Percentiles rank a stretch among this genome's conserved stretches.
phyloP scores from a whole-genome alignment of 2,797 vertebrate genomes.

The Scolopax bukidnonensis region DNA sequence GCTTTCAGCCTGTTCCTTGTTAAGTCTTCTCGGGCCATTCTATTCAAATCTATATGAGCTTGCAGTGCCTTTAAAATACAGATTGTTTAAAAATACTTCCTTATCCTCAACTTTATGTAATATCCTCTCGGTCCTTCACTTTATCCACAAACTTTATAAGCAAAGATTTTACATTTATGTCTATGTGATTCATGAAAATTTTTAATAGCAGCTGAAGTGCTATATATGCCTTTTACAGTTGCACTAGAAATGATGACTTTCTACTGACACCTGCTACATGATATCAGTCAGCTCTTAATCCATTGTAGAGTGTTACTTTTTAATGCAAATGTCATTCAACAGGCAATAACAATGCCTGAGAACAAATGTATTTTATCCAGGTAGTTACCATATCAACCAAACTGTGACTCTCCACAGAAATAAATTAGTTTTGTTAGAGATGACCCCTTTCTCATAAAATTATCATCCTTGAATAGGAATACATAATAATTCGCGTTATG shows the following conservation, averaged over 20 bases:
- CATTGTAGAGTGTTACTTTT: neutral
- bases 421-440: conserved; percentile 11
- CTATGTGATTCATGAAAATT: neutral
- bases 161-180: neutral
- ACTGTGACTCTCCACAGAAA: neutral
- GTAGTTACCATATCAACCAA: conserved; percentile 46
- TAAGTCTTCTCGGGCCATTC: neutral
- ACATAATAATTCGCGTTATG: neutral
- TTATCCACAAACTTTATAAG: neutral
- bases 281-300: conserved; percentile 25
- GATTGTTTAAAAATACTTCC: neutral
- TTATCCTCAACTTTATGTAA: neutral
- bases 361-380: neutral
- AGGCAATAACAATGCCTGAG: neutral
- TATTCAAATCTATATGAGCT: neutral
- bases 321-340: conserved; percentile 28
- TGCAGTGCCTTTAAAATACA: neutral
- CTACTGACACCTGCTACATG: conserved; percentile 1
- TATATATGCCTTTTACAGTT: neutral
- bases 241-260: neutral
- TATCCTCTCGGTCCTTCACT: neutral
- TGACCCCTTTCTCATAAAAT: conserved; percentile 7
- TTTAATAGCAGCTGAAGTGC: neutral
- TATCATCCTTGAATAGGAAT: neutral
- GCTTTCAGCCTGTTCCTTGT: neutral